These are phyloP conservation scores for cattle (Bos taurus) DNA, from an alignment of 2,113 vertebrate species.

Conservation along the genomic window ARS-UCD2.0 NC_037344.1:56777001-56777500, in stretches of 20 bases:
- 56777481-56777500: not conserved
- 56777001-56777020: not conserved
- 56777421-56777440: not conserved
- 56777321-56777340: not conserved
- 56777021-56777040: not conserved
- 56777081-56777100: not conserved
- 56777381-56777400: not conserved
- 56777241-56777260: not conserved
- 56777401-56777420: not conserved
- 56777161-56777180: not conserved
- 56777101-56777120: not conserved
- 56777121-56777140: not conserved
- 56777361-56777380: not conserved
- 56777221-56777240: not conserved
- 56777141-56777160: not conserved
- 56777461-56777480: not conserved
- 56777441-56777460: not conserved
- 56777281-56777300: not conserved
- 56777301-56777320: not conserved
- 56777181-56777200: not conserved
- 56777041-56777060: not conserved
- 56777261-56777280: not conserved
- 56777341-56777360: not conserved
- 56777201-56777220: not conserved
- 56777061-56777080: not conserved